Percentiles rank a stretch among this genome's conserved stretches.
These are phyloP conservation scores for Pseudorasbora parva DNA, from an alignment of 2,113 vertebrate genomes.

Conservation along the genomic window DNA sequence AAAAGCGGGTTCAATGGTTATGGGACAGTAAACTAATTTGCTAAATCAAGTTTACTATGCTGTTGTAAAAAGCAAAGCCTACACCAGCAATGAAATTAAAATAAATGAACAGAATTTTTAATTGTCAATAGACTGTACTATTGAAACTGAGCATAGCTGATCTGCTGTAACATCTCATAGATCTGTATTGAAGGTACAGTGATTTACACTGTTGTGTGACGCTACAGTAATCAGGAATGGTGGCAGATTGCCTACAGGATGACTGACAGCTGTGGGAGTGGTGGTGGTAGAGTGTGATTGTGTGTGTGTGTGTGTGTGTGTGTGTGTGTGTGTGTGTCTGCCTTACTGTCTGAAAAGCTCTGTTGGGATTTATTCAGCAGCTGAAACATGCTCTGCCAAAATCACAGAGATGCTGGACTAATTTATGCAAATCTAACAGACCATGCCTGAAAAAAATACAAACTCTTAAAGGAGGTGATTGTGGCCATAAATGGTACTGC, in stretches of 20 bases:
- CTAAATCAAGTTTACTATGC: background rate
- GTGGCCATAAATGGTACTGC: too few species aligned
- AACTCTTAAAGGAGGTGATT: too few species aligned
- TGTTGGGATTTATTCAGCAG: conserved; percentile 6
- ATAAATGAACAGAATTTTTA: background rate
- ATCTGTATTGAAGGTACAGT: background rate
- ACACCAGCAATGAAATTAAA: too few species aligned
- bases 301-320: background rate
- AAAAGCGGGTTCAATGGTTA: too few species aligned
- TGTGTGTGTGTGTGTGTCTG: background rate
- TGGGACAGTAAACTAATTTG: background rate
- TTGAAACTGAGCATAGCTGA: background rate
- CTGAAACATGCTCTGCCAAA: conserved; percentile 2
- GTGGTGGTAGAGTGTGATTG: background rate
- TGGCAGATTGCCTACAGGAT: background rate
- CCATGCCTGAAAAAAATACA: background rate
- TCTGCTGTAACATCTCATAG: background rate
- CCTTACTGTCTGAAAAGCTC: background rate
- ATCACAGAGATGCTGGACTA: background rate
- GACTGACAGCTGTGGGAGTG: background rate
- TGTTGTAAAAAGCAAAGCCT: background rate
- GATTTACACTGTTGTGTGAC: background rate
- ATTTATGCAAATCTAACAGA: background rate
- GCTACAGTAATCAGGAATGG: background rate
- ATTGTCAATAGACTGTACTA: background rate